Evolutionary conservation across 2,113 vertebrate species (phyloP).

Genomic region (Chionomys nivalis): DNA sequence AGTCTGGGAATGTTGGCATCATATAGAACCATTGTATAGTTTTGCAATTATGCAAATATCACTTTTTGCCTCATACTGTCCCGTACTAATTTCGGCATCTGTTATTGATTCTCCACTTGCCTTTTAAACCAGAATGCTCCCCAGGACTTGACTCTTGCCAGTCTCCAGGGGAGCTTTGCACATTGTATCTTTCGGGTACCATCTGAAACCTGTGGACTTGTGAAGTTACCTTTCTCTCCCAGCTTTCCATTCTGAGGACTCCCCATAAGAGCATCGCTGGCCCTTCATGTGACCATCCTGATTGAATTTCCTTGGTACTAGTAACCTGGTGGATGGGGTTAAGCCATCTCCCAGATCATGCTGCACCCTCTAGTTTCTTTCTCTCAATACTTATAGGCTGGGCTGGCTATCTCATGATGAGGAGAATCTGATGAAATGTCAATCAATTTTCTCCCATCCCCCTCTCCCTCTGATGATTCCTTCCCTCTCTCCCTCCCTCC

Average conservation of each 20-base stretch:
- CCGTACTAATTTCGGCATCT: background rate
- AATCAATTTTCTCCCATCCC: background rate
- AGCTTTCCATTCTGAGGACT: background rate
- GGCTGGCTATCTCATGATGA: background rate
- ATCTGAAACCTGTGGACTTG: background rate
- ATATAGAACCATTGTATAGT: too few species aligned
- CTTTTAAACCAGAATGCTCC: background rate
- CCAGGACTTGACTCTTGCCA: background rate
- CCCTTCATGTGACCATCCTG: background rate
- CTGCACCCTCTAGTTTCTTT: background rate
- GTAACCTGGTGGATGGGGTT: background rate
- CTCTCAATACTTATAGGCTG: background rate
- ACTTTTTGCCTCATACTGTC: background rate
- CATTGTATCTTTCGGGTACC: background rate
- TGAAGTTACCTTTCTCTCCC: too few species aligned
- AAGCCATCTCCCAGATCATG: background rate
- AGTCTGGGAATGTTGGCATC: background rate
- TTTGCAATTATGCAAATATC: slow-evolving; percentile 16
- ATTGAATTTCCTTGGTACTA: background rate
- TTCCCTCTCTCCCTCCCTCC: too few species aligned
- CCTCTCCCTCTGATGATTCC: background rate
- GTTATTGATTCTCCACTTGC: background rate
- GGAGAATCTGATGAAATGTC: too few species aligned
- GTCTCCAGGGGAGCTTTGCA: background rate
- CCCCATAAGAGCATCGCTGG: rapidly evolving